Base-by-base conservation (phyloP, 2,113 vertebrate species). In the Sphaerodactylus townsendi region DNA sequence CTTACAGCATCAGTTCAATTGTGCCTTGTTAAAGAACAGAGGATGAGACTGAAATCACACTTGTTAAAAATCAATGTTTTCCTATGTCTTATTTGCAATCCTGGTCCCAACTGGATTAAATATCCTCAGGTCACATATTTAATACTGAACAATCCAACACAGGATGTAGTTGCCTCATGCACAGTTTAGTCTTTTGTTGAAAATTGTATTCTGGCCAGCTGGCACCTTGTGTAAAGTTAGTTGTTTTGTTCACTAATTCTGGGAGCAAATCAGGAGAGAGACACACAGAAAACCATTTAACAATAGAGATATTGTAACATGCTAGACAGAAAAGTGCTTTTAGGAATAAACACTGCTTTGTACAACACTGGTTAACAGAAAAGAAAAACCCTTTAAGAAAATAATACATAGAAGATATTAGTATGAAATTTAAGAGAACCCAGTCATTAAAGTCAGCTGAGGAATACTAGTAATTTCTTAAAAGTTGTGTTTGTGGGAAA, bases 141-240 rank as follows among this genome's bases (percentile, higher is more conserved):
- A 93, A 91, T 77, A 87, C 69, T 85, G 83, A 78, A 72, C 87
- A 88, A 89, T 91, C 89, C 87, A 90, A 89, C 7, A 83, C 33
- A 89, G 88, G 85, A 85, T 77, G 71, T 88, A 93, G 91, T 88
- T 90, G 88, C 77, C 91, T 91, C 87, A 83, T 88, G 91, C 92
- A 92, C 93, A 95, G 94, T 90, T 91, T 83, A 79, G 91, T 84
- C 90, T 94, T 94, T 95, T 92, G 90, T 93, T 93, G 46, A 86
- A 90, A 93, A 90, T 87, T 92, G 87, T 87, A 78, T 10, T 85
- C 86, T 80, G 93, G 94, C 94, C 95, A 96, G 92, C 56, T 95
- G 91, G 92, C 95, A 89, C 89, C 75, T 84, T 84, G 82, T 91
- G 89, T 66, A 90, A 95, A 95, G 90, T 90, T 64, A 84, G 90